Evolutionary conservation across 1,140 invertebrate species (phyloP).

Genomic region (Antheraea mylitta): DNA sequence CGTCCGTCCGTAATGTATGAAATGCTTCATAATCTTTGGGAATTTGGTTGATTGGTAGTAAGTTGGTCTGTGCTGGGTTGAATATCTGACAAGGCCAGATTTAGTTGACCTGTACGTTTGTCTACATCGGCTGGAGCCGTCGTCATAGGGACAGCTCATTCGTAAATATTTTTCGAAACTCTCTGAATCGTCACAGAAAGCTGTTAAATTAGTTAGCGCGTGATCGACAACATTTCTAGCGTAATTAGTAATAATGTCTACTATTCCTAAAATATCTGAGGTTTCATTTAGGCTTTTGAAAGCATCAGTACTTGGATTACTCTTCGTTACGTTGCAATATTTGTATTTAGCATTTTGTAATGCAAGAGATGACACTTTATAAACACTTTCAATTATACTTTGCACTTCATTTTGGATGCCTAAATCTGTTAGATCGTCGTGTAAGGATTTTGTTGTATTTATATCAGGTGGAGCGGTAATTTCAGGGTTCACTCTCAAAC

Average conservation of each 20-base stretch:
- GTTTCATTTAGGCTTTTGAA: not conserved
- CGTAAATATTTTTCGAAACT: constrained; percentile 36
- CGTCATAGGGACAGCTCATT: constrained; percentile 18
- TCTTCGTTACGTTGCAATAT: constrained; percentile 39
- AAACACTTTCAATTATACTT: constrained; percentile 38
- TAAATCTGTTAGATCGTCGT: constrained; percentile 30
- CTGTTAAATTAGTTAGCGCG: constrained; percentile 37
- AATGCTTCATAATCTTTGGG: constrained; percentile 2
- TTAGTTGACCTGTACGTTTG: constrained; percentile 38
- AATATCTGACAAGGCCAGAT: constrained; percentile 32
- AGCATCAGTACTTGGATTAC: not conserved
- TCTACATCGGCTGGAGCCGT: constrained; percentile 21
- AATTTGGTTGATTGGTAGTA: constrained; percentile 40
- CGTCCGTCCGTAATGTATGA: not conserved
- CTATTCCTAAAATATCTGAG: constrained; percentile 34
- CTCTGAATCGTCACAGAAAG: constrained; percentile 39
- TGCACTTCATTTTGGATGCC: constrained; percentile 43
- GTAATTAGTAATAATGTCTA: constrained; percentile 33
- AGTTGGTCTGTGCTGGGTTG: constrained; percentile 49
- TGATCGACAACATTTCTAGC: constrained; percentile 35
- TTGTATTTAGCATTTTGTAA: constrained; percentile 42
- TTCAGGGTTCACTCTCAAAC: constrained; percentile 51
- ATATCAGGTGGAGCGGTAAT: constrained; percentile 48
- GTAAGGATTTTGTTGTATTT: not conserved
- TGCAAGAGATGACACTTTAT: constrained; percentile 41